Percentiles rank a stretch among this genome's conserved stretches.
These are phyloP conservation scores for Holacanthella duospinosa DNA, from an alignment of 2,888 invertebrate genomes.

Conservation along the genomic window DNA sequence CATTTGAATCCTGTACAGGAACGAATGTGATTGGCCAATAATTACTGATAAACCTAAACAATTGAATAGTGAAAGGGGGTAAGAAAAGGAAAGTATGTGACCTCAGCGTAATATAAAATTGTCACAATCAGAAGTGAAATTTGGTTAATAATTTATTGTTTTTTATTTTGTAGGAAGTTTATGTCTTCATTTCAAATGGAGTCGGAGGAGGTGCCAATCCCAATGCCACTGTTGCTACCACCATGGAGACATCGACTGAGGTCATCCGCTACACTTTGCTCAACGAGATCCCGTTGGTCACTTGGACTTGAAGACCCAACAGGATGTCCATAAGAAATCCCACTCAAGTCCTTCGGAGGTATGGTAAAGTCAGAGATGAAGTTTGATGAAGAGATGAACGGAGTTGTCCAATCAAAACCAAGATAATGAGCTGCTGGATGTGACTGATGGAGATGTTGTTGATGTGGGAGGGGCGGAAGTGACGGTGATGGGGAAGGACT, in stretches of 20 bases:
- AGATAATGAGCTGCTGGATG: slow-evolving; percentile 16
- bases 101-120: no score
- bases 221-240: no score
- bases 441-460: slow-evolving; percentile 2
- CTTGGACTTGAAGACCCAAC: background rate
- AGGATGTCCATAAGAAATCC: no score
- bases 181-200: background rate
- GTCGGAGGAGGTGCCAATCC: background rate
- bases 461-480: background rate
- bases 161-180: no score
- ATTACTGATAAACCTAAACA: no score
- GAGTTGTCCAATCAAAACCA: slow-evolving; percentile 27
- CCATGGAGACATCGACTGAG: background rate
- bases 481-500: background rate
- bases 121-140: no score
- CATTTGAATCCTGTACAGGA: no score
- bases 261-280: background rate
- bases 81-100: no score
- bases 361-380: slow-evolving; percentile 4
- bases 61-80: no score
- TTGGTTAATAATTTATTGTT: no score
- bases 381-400: slow-evolving; percentile 21
- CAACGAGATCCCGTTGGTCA: background rate
- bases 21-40: no score
- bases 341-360: slow-evolving; percentile 7